phyloP scores from a whole-genome alignment of 2,888 invertebrate genomes.

The Iselma pallidipennis region DNA sequence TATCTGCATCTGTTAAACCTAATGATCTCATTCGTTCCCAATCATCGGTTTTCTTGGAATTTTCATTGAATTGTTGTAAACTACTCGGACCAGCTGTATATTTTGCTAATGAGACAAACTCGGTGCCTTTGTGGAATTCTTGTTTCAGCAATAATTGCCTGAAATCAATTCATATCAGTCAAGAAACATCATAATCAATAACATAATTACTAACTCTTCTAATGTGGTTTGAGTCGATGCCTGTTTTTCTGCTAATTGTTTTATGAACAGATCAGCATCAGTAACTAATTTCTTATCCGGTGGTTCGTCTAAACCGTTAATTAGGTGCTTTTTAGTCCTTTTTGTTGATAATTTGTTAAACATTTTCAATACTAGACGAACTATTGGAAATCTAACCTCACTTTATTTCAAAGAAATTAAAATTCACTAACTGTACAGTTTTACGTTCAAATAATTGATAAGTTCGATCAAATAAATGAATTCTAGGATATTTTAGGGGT shows the following conservation, averaged over 20 bases:
- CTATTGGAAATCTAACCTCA: neutral
- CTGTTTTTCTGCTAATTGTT: constrained; percentile 50
- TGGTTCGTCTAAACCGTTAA: constrained; percentile 36
- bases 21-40: constrained; percentile 58
- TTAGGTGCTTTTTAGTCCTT: constrained; percentile 12
- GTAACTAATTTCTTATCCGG: constrained; percentile 46
- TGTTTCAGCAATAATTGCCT: constrained; percentile 33
- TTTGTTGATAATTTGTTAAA: neutral
- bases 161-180: constrained; percentile 15
- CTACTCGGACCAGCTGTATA: constrained; percentile 57
- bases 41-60: constrained; percentile 53
- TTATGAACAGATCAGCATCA: constrained; percentile 49
- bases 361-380: neutral
- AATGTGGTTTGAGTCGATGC: constrained; percentile 42
- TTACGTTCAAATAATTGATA: neutral
- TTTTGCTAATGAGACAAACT: constrained; percentile 38
- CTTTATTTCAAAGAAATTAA: neutral
- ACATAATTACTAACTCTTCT: constrained; percentile 41
- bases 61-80: constrained; percentile 55
- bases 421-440: constrained; percentile 11
- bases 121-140: constrained; percentile 35
- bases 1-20: constrained; percentile 59
- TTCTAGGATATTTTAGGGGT: too few species aligned
- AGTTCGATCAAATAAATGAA: too few species aligned
- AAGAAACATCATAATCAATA: neutral